Percentiles rank a stretch among this genome's conserved stretches.
These are phyloP conservation scores for Hippolais icterina DNA, from an alignment of 2,113 vertebrate species.

Conservation along the genomic window DNA sequence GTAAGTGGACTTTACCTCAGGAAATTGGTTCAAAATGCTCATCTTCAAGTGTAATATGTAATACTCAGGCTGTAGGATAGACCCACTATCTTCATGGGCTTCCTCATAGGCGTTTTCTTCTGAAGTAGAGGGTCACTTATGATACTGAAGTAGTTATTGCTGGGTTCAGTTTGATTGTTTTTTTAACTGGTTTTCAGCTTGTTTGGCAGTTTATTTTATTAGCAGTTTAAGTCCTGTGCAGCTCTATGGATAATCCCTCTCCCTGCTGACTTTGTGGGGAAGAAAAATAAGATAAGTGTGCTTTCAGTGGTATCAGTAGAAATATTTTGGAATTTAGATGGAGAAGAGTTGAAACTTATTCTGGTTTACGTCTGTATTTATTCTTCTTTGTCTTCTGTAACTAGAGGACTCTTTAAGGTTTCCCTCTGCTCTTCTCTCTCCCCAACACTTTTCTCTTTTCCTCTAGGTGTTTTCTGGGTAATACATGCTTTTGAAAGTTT, in stretches of 20 bases:
- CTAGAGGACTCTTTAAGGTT: neutral
- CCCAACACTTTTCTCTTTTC: neutral
- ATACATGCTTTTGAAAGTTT: neutral
- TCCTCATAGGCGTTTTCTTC: neutral
- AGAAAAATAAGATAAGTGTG: neutral
- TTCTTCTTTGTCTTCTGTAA: neutral
- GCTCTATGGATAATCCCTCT: neutral
- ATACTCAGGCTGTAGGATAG: neutral
- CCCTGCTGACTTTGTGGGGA: neutral
- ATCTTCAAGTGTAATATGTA: neutral
- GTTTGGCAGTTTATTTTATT: neutral
- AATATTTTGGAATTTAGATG: neutral
- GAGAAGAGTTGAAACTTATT: neutral
- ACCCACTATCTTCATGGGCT: neutral
- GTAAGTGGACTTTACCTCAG: neutral
- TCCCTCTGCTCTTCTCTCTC: neutral
- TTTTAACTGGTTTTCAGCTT: neutral
- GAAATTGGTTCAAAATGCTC: neutral
- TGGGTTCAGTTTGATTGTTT: neutral
- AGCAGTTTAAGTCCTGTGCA: neutral
- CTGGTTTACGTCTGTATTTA: neutral
- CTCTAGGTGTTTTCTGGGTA: neutral
- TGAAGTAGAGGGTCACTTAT: neutral
- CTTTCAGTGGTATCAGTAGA: neutral
- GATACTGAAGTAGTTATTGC: neutral